These are phyloP conservation scores for Chaetops frenatus DNA, from an alignment of 2,113 vertebrate species.

Conservation along the genomic window DNA sequence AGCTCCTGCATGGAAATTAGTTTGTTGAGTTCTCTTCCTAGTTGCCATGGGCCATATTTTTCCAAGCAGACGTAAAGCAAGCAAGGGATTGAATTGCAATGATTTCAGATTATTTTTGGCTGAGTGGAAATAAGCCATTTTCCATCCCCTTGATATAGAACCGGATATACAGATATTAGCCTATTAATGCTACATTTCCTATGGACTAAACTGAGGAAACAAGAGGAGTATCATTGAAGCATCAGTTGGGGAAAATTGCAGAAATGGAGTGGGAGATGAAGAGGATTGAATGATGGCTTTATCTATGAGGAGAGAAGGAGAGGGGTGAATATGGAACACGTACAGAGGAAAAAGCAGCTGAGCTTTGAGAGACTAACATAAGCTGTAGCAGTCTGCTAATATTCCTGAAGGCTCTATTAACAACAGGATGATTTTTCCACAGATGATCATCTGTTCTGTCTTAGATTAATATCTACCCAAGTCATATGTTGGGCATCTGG, in stretches of 20 bases:
- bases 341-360: not conserved
- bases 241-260: not conserved
- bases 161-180: not conserved
- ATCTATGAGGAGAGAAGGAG: not conserved
- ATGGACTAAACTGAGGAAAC: not conserved
- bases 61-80: not conserved
- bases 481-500: slow-evolving; percentile 15
- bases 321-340: not conserved
- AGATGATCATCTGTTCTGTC: not conserved
- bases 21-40: not conserved
- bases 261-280: slow-evolving; percentile 7
- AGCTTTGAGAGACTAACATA: not conserved
- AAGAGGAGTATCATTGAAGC: not conserved
- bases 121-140: not conserved
- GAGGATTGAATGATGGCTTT: not conserved
- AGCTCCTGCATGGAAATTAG: not conserved
- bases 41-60: not conserved
- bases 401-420: slow-evolving; percentile 35
- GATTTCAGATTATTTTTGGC: not conserved
- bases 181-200: not conserved
- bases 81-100: not conserved
- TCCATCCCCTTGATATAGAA: not conserved
- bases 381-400: not conserved
- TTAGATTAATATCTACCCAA: not conserved
- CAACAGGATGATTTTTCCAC: not conserved